phyloP scores from a whole-genome alignment of 2,113 vertebrate species.

The Anolis carolinensis region DNA sequence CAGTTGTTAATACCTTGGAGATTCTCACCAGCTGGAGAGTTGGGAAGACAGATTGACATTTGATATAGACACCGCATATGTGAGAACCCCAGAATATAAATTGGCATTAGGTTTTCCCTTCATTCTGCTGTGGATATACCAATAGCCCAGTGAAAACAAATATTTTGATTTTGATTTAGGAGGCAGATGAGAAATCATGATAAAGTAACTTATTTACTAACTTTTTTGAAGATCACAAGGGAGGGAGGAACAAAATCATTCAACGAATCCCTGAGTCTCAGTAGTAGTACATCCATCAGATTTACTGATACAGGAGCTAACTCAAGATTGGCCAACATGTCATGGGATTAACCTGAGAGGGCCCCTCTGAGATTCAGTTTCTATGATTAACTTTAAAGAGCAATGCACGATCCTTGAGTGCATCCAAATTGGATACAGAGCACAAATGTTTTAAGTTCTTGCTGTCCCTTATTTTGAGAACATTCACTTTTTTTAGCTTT shows the following conservation, averaged over 20 bases:
- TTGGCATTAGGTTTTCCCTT: not conserved
- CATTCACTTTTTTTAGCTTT: not conserved
- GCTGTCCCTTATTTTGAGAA: not conserved
- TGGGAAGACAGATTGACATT: not conserved
- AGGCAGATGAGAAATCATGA: conserved; percentile 33
- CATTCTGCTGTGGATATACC: not conserved
- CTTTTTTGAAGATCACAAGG: conserved; percentile 15
- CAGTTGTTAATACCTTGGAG: not conserved
- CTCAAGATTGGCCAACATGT: not conserved
- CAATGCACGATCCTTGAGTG: conserved; percentile 58
- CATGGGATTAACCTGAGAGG: conserved; percentile 53
- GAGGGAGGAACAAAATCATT: conserved; percentile 33
- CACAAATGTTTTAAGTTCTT: not conserved
- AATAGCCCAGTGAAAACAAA: not conserved
- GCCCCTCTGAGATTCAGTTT: conserved; percentile 43
- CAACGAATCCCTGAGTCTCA: conserved; percentile 20
- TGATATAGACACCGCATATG: too few relatives aligned
- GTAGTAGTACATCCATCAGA: conserved; percentile 24
- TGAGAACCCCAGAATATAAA: not conserved
- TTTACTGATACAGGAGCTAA: not conserved
- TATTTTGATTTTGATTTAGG: not conserved
- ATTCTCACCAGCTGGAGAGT: too few relatives aligned
- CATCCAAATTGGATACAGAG: not conserved
- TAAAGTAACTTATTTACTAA: conserved; percentile 15
- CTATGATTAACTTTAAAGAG: conserved; percentile 68